These are phyloP conservation scores for Ichneumoninae sp. DNA, from an alignment of 2,888 invertebrate genomes.

Conservation along the genomic window DNA sequence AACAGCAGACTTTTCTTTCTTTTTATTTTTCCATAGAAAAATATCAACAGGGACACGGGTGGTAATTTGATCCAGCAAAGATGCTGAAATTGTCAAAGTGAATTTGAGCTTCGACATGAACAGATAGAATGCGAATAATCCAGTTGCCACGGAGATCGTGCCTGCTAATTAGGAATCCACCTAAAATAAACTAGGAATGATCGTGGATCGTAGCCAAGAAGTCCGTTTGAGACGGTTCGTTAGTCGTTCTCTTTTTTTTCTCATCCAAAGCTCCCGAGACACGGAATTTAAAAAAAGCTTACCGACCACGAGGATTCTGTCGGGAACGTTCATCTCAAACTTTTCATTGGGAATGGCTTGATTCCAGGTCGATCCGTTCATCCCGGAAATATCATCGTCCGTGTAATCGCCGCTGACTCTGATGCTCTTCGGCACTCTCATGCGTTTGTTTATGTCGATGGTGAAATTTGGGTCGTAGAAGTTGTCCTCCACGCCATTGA, in stretches of 20 bases:
- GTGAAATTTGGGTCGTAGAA: conserved; percentile 90
- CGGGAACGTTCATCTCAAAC: conserved; percentile 97
- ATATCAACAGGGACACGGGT: not conserved
- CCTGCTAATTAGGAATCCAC: conserved; percentile 55
- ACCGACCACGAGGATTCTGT: conserved; percentile 95
- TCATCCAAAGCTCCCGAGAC: not conserved
- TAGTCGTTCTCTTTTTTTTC: not conserved
- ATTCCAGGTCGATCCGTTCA: conserved; percentile 87
- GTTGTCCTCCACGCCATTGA: conserved; percentile 87
- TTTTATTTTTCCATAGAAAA: not conserved
- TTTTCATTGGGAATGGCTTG: conserved; percentile 86
- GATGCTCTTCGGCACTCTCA: conserved; percentile 93
- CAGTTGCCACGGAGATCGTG: not conserved
- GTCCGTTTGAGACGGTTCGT: not conserved
- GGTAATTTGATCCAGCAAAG: not conserved
- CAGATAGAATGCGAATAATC: conserved; percentile 6
- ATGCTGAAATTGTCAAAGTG: too few relatives aligned
- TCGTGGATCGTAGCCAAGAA: conserved; percentile 59
- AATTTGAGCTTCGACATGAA: not conserved
- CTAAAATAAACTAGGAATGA: conserved; percentile 55
- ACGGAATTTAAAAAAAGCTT: conserved; percentile 85
- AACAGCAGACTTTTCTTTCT: conserved; percentile 36
- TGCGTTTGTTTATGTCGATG: conserved; percentile 91
- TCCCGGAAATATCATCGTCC: conserved; percentile 88
- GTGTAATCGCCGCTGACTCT: conserved; percentile 90